Percentiles rank a stretch among this genome's conserved stretches.
Evolutionary conservation across 2,888 invertebrate genomes (phyloP).

Genomic region (Drosophila macrospina): DNA sequence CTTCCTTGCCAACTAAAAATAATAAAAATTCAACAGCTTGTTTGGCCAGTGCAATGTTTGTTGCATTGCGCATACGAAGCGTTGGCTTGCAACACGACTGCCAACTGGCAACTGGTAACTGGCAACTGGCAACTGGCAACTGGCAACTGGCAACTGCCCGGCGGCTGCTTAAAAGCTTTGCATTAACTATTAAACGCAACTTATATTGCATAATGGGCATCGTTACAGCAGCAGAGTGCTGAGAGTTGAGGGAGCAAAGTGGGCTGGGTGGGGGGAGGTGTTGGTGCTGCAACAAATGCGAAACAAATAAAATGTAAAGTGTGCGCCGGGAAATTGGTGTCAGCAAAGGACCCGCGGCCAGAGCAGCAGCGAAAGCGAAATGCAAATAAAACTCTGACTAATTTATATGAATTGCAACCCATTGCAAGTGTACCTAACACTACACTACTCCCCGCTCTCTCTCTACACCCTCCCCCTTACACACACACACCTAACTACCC

Average conservation of each 20-base stretch:
- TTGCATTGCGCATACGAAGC: constrained; percentile 62
- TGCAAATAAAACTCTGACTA: constrained; percentile 50
- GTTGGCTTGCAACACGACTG: constrained; percentile 22
- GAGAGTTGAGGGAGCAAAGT: not conserved
- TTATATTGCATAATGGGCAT: constrained; percentile 72
- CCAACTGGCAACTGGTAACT: constrained; percentile 10
- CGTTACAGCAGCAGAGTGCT: constrained; percentile 20
- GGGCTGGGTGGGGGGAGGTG: not conserved
- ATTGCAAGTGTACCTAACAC: not conserved
- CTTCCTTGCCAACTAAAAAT: constrained; percentile 52
- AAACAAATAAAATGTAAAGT: constrained; percentile 56
- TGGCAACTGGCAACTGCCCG: constrained; percentile 35
- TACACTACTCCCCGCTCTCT: not conserved
- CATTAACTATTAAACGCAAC: constrained; percentile 80
- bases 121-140: constrained; percentile 26
- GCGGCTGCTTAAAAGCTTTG: constrained; percentile 78
- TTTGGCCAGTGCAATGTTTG: constrained; percentile 15
- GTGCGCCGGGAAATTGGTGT: constrained; percentile 64
- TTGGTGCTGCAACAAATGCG: constrained; percentile 33
- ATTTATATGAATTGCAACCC: constrained; percentile 33
- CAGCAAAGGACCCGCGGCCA: constrained; percentile 56
- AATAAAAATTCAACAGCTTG: constrained; percentile 60
- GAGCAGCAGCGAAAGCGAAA: constrained; percentile 24
- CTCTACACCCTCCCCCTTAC: too few relatives aligned
- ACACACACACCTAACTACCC: too few relatives aligned